phyloP scores from a whole-genome alignment of 2,113 vertebrate species.

The Lasiurus borealis region DNA sequence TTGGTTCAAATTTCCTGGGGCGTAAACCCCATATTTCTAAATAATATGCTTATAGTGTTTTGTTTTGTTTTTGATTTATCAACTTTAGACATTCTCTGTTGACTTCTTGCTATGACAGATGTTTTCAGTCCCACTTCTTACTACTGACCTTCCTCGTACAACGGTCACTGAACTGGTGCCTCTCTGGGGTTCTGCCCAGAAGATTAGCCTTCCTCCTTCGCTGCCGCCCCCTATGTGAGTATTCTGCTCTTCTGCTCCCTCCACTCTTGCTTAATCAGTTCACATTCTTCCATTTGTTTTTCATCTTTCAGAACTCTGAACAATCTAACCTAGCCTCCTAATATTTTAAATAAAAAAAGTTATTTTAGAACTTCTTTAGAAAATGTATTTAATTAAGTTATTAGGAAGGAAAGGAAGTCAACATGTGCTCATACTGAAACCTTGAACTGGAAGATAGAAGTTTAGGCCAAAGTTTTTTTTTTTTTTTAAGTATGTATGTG shows the following conservation, averaged over 20 bases:
- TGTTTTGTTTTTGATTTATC: constrained; percentile 74
- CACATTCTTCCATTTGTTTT: constrained; percentile 11
- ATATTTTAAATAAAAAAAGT: not conserved
- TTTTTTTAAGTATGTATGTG: not conserved
- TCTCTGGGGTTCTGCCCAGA: constrained; percentile 74
- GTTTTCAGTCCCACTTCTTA: constrained; percentile 73
- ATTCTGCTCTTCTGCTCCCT: constrained; percentile 47
- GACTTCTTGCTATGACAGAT: constrained; percentile 75
- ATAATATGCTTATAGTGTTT: constrained; percentile 65
- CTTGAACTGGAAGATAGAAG: constrained; percentile 2
- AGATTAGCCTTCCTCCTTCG: constrained; percentile 57
- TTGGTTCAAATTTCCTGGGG: constrained; percentile 44
- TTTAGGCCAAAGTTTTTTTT: not conserved
- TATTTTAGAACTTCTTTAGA: constrained; percentile 53
- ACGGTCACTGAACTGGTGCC: constrained; percentile 54
- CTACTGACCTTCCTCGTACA: constrained; percentile 67
- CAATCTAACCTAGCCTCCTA: not conserved
- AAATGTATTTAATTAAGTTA: not conserved
- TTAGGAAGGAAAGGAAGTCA: not conserved
- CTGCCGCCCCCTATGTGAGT: constrained; percentile 68
- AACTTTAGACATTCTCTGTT: constrained; percentile 74
- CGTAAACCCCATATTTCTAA: constrained; percentile 60
- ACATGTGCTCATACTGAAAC: not conserved
- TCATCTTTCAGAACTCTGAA: constrained; percentile 52
- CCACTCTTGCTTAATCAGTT: not conserved